Conservation (phyloP, 2,888 invertebrate genomes). For the Eristalinus sepulchralis region DNA sequence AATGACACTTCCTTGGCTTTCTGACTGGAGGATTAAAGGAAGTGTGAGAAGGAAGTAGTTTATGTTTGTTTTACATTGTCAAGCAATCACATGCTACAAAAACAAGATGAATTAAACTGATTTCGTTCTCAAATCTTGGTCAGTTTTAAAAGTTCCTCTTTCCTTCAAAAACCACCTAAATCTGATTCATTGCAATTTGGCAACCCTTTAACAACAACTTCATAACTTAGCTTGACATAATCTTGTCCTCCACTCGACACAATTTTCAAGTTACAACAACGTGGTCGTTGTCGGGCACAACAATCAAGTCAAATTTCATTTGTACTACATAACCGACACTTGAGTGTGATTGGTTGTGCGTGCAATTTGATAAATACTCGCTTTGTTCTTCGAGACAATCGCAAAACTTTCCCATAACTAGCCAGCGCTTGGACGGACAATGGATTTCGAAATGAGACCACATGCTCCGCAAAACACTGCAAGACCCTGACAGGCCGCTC, state of each 20-base stretch:
- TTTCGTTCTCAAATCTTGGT: too few relatives aligned
- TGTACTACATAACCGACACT: background rate
- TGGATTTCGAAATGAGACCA: conserved; percentile 14
- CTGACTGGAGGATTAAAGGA: background rate
- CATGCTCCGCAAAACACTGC: background rate
- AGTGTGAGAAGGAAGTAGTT: background rate
- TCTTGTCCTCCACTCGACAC: background rate
- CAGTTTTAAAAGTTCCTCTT: too few relatives aligned
- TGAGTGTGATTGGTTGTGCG: background rate
- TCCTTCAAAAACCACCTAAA: too few relatives aligned
- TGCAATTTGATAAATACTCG: background rate
- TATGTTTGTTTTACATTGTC: too few relatives aligned
- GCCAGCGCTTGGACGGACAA: conserved; percentile 7
- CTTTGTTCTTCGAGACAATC: conserved; percentile 6
- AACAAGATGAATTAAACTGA: too few relatives aligned
- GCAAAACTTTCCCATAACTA: conserved; percentile 1
- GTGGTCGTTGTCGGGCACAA: background rate
- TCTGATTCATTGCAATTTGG: too few relatives aligned
- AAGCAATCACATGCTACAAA: too few relatives aligned
- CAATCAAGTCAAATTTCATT: background rate
- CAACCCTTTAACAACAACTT: background rate
- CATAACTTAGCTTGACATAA: background rate
- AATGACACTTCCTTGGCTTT: background rate
- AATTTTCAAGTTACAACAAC: background rate
- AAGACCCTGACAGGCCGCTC: background rate